Percentiles rank a stretch among this genome's conserved stretches.
phyloP scores from a whole-genome alignment of 2,797 vertebrate species.

The Halcyon chelicuti region DNA sequence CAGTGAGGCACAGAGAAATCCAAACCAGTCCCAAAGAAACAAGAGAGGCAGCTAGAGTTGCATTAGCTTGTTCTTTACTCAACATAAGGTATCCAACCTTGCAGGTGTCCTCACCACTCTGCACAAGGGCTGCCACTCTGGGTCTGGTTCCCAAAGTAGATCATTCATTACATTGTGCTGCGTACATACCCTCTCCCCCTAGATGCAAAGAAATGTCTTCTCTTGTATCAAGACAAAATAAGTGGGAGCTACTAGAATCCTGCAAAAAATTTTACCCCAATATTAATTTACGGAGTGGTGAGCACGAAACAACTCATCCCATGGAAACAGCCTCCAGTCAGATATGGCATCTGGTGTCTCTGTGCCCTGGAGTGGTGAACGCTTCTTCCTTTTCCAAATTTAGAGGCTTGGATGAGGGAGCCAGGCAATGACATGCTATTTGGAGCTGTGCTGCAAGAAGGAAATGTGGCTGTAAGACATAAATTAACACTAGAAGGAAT shows the following conservation, averaged over 20 bases:
- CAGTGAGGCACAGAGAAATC: background rate
- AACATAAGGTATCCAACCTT: background rate
- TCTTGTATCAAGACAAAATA: background rate
- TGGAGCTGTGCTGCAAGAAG: background rate
- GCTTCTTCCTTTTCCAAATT: background rate
- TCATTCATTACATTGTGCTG: background rate
- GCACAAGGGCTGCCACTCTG: background rate
- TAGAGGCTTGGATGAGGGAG: background rate
- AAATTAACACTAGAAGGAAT: constrained; percentile 2
- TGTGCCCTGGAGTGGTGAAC: background rate
- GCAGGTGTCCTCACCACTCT: background rate
- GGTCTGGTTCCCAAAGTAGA: background rate
- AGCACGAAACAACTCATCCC: background rate
- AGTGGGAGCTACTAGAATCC: background rate
- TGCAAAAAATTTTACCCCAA: background rate
- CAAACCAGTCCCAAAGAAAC: background rate
- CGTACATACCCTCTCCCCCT: background rate
- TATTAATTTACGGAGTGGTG: background rate
- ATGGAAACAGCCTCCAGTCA: background rate
- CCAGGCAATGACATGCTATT: background rate
- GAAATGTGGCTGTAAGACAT: background rate
- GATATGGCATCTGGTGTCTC: background rate
- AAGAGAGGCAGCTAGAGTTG: background rate
- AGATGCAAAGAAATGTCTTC: background rate
- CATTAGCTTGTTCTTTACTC: background rate